phyloP scores from a whole-genome alignment of 2,113 vertebrate genomes.

The Engraulis encrasicolus region DNA sequence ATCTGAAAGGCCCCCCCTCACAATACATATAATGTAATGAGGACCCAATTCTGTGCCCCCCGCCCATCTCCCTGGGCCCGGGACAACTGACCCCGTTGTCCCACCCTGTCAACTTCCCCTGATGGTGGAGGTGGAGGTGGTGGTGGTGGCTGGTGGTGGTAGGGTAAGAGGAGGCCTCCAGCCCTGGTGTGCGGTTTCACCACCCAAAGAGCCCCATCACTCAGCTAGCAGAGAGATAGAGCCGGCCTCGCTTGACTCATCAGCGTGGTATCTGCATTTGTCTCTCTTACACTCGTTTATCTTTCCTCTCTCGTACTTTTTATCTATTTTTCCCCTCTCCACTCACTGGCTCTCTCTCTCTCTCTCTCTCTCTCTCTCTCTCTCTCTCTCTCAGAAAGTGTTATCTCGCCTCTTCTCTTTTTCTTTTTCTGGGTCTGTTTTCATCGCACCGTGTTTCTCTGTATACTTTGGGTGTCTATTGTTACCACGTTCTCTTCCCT shows the following conservation, averaged over 20 bases:
- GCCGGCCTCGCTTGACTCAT: background rate
- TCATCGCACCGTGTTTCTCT: background rate
- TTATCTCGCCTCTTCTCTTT: background rate
- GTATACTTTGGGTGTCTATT: background rate
- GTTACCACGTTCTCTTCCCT: background rate
- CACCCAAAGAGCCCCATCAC: constrained; percentile 5
- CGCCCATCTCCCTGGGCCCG: no score
- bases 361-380: background rate
- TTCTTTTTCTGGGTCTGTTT: background rate
- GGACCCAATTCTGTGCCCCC: no score
- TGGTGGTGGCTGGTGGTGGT: background rate
- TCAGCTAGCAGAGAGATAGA: background rate
- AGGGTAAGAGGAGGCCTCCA: background rate
- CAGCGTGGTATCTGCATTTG: background rate
- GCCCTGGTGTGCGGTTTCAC: constrained; percentile 13
- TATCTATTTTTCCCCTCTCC: background rate
- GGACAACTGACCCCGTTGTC: no score
- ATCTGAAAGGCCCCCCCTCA: no score
- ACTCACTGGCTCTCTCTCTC: background rate
- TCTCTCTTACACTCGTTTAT: background rate
- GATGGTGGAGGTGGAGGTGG: background rate
- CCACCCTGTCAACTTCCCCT: no score
- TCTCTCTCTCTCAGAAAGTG: constrained; percentile 16
- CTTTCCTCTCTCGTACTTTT: background rate
- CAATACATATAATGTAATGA: no score